These are phyloP conservation scores for Chromoteleia sp. DNA, from an alignment of 2,888 invertebrate genomes.

Conservation along the genomic window DNA sequence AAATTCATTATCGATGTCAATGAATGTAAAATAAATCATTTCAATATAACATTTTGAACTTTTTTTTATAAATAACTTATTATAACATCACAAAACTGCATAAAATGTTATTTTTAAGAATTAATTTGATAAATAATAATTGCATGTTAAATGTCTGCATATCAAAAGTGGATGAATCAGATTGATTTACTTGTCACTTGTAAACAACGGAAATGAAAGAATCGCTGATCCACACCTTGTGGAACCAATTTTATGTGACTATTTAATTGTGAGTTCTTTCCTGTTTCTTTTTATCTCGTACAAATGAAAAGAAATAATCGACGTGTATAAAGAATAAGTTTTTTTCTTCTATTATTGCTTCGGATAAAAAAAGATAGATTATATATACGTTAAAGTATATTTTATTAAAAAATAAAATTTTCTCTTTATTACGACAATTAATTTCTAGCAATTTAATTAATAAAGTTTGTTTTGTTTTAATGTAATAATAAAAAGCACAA, in stretches of 20 bases:
- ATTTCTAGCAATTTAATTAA: too few relatives aligned
- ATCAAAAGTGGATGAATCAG: neutral
- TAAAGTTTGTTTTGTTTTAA: too few relatives aligned
- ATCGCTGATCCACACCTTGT: slow-evolving; percentile 10
- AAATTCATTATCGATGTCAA: neutral
- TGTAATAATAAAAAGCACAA: too few relatives aligned
- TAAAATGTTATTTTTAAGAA: neutral
- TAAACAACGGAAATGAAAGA: slow-evolving; percentile 17
- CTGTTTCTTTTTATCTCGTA: slow-evolving; percentile 5
- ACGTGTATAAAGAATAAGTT: neutral
- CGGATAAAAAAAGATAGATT: too few relatives aligned
- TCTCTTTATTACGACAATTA: too few relatives aligned
- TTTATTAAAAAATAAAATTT: too few relatives aligned
- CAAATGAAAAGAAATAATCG: neutral
- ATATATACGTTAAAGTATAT: too few relatives aligned
- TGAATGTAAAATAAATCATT: neutral
- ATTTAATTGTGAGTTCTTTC: too few relatives aligned
- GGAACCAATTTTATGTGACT: neutral
- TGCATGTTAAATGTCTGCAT: neutral
- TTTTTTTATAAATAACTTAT: neutral
- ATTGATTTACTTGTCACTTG: neutral
- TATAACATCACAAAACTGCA: neutral
- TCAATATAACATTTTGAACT: neutral
- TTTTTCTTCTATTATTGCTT: too few relatives aligned
- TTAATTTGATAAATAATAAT: neutral